Evolutionary conservation across 30 jellyfish, hydroid and myxozoan genomes (phyloP).

Genomic region (Hydractinia symbiolongicarpus): DNA sequence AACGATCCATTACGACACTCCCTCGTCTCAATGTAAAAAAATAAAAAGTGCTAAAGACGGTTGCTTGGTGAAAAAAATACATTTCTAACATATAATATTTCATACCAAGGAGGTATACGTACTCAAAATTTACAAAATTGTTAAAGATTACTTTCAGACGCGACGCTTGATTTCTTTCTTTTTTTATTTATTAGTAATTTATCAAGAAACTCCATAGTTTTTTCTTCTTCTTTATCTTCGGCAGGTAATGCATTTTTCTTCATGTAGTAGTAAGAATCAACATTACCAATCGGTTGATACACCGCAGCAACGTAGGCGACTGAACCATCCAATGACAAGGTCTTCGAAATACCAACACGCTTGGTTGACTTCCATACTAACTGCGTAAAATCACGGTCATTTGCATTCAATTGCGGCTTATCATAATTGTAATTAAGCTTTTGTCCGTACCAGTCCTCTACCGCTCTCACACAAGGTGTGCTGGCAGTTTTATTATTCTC

Average conservation of each 20-base stretch:
- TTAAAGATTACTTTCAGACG: too few species aligned
- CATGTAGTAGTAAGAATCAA: slow-evolving; percentile 46
- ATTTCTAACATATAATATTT: too few species aligned
- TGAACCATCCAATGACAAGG: slow-evolving; percentile 31
- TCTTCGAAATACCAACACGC: slow-evolving; percentile 61
- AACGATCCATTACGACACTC: too few species aligned
- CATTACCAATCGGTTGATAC: slow-evolving; percentile 85
- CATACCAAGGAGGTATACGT: too few species aligned
- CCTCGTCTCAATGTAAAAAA: too few species aligned
- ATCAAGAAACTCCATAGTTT: slow-evolving; percentile 15
- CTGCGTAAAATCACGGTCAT: slow-evolving; percentile 73
- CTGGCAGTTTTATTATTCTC: not conserved
- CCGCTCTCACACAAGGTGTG: slow-evolving; percentile 50
- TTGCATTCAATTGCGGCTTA: slow-evolving; percentile 50
- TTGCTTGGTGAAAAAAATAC: too few species aligned
- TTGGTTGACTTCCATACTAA: slow-evolving; percentile 77
- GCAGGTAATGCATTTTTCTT: slow-evolving; percentile 57
- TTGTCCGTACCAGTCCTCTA: slow-evolving; percentile 79
- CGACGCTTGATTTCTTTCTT: not conserved
- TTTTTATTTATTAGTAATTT: not conserved
- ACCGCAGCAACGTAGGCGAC: slow-evolving; percentile 60
- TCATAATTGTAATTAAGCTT: slow-evolving; percentile 54
- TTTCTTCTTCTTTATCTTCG: slow-evolving; percentile 15
- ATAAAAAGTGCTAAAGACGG: too few species aligned
- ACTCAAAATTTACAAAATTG: too few species aligned